Evolutionary conservation across 2,113 vertebrate species (phyloP).

Genomic region (Scortum barcoo): DNA sequence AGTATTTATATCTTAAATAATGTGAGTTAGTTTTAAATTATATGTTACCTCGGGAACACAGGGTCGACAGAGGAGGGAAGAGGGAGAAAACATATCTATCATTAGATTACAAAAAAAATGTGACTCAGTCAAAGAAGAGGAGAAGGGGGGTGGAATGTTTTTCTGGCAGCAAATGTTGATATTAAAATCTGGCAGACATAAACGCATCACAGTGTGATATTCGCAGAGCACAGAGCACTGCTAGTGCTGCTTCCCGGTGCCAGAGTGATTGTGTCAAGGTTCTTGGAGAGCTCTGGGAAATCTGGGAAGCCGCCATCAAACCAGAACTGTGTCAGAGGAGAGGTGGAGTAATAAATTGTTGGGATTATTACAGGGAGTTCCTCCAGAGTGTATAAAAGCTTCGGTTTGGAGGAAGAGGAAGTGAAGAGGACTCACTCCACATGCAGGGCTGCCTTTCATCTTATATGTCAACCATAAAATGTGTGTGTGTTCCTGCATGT

Average conservation of each 20-base stretch:
- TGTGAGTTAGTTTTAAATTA: conserved; percentile 11
- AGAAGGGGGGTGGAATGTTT: conserved; percentile 4
- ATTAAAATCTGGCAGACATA: conserved; percentile 55
- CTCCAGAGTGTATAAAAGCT: conserved; percentile 32
- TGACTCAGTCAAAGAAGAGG: background rate
- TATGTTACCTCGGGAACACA: background rate
- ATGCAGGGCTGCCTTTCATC: conserved; percentile 29
- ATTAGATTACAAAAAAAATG: background rate
- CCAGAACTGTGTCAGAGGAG: conserved; percentile 65
- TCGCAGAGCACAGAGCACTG: conserved; percentile 30
- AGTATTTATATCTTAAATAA: background rate
- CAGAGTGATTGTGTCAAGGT: conserved; percentile 40
- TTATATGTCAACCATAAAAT: background rate
- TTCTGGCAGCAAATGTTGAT: conserved; percentile 51
- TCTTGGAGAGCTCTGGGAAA: conserved; percentile 60
- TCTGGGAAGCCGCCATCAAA: conserved; percentile 67
- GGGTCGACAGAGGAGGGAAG: background rate
- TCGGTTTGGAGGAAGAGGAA: conserved; percentile 28
- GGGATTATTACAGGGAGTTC: conserved; percentile 59
- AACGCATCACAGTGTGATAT: conserved; percentile 58
- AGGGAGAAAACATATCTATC: conserved; percentile 16
- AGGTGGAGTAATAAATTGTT: conserved; percentile 59
- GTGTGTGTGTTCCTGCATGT: conserved; percentile 31
- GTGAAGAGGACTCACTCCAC: conserved; percentile 17
- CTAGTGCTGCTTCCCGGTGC: conserved; percentile 27